These are phyloP conservation scores for Pararge aegeria DNA, from an alignment of 1,140 invertebrate genomes.

Conservation along the genomic window DNA sequence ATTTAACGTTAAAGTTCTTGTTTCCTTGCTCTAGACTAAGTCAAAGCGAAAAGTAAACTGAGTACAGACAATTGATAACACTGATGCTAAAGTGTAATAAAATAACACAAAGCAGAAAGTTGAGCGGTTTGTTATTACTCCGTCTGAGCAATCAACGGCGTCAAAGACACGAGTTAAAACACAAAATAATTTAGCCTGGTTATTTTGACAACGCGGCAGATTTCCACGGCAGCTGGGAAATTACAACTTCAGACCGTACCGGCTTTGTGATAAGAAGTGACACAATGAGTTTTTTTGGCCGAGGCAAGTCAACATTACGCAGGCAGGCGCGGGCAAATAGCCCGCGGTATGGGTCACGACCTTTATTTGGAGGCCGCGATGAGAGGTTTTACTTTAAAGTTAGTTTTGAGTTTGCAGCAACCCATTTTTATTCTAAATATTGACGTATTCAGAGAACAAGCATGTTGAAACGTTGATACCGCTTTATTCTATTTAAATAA, in stretches of 20 bases:
- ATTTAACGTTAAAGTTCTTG: background rate
- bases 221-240: constrained; percentile 24
- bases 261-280: constrained; percentile 48
- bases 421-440: constrained; percentile 24
- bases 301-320: constrained; percentile 54
- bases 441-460: constrained; percentile 8
- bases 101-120: constrained; percentile 12
- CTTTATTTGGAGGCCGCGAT: constrained; percentile 56
- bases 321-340: constrained; percentile 54
- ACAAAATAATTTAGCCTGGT: constrained; percentile 24
- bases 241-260: constrained; percentile 27
- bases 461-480: background rate
- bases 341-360: constrained; percentile 64
- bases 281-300: constrained; percentile 64
- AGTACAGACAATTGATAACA: background rate
- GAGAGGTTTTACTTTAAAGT: constrained; percentile 37
- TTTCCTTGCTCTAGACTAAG: background rate
- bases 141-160: constrained; percentile 4
- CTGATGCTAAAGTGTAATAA: background rate
- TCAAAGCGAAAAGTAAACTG: background rate
- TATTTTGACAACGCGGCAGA: constrained; percentile 29
- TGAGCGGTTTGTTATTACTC: constrained; percentile 16
- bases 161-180: constrained; percentile 14
- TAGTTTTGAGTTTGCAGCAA: constrained; percentile 35
- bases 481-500: background rate